These are phyloP conservation scores for Tetraodon nigroviridis DNA, from an alignment of 2,113 vertebrate genomes.

Conservation along the genomic window DNA sequence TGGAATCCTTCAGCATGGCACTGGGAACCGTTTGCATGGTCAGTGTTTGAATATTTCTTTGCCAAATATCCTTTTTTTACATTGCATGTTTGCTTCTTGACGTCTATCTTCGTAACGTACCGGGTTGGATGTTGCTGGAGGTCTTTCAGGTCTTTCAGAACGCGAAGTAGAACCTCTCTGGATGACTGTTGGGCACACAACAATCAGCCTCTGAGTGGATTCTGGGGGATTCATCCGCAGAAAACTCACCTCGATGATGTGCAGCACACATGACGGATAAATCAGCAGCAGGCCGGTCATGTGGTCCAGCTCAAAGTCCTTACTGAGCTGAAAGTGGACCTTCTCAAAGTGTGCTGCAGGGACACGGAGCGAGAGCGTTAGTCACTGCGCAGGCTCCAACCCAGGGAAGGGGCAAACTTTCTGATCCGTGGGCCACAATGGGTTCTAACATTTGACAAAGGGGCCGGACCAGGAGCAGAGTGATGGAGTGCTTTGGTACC, in stretches of 20 bases:
- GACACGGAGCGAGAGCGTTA: background rate
- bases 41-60: too few species aligned
- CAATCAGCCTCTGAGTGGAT: background rate
- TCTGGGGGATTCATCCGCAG: background rate
- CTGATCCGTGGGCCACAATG: too few species aligned
- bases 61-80: too few species aligned
- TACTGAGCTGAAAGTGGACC: conserved; percentile 57
- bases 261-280: conserved; percentile 68
- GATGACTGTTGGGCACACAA: conserved; percentile 67
- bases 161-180: conserved; percentile 64
- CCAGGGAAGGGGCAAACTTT: too few species aligned
- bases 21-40: conserved; percentile 30
- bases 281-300: conserved; percentile 74
- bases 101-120: conserved; percentile 34
- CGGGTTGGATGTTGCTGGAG: conserved; percentile 47
- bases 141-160: conserved; percentile 62
- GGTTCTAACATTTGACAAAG: too few species aligned
- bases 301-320: conserved; percentile 44
- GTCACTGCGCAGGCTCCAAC: too few species aligned
- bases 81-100: too few species aligned
- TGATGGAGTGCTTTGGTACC: too few species aligned
- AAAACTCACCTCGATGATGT: conserved; percentile 67
- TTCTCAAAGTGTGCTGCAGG: conserved; percentile 69
- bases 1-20: conserved; percentile 49
- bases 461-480: too few species aligned